phyloP scores from a whole-genome alignment of 1,140 invertebrate genomes.

The Drosophila eugracilis region DNA sequence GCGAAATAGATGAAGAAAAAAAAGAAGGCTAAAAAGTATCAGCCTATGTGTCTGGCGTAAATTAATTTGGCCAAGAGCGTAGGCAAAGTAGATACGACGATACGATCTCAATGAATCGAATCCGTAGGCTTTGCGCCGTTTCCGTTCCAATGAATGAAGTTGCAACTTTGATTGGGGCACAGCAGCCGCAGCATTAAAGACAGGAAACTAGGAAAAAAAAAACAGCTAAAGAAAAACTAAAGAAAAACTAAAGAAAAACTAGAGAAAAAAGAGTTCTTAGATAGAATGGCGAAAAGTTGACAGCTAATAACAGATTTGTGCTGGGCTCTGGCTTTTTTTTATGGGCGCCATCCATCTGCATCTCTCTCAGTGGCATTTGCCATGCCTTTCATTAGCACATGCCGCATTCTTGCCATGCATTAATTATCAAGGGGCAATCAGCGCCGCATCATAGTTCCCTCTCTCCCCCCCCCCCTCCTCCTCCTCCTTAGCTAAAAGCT shows the following conservation, averaged over 20 bases:
- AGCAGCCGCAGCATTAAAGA: neutral
- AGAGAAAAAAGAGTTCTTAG: neutral
- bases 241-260: neutral
- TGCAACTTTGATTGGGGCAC: slow-evolving; percentile 19
- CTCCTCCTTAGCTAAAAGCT: too few species aligned
- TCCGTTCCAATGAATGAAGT: slow-evolving; percentile 47
- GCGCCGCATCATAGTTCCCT: too few species aligned
- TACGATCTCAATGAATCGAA: slow-evolving; percentile 48
- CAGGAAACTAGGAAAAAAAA: slow-evolving; percentile 1
- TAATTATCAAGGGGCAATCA: slow-evolving; percentile 75
- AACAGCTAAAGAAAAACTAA: neutral
- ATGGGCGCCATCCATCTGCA: slow-evolving; percentile 41
- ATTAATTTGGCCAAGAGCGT: slow-evolving; percentile 76
- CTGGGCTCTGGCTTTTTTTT: slow-evolving; percentile 23
- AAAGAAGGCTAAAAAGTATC: slow-evolving; percentile 21
- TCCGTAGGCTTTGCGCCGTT: slow-evolving; percentile 46
- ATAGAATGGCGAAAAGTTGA: slow-evolving; percentile 3
- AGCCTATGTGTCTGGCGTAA: slow-evolving; percentile 57
- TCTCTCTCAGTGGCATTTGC: slow-evolving; percentile 18
- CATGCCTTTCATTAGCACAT: slow-evolving; percentile 61
- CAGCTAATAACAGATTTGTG: slow-evolving; percentile 39
- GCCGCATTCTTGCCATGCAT: slow-evolving; percentile 69
- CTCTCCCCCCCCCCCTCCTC: neutral
- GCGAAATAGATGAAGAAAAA: slow-evolving; percentile 12
- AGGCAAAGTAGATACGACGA: slow-evolving; percentile 72